phyloP scores from a whole-genome alignment of 2,113 vertebrate genomes.

The Onychostoma macrolepis region DNA sequence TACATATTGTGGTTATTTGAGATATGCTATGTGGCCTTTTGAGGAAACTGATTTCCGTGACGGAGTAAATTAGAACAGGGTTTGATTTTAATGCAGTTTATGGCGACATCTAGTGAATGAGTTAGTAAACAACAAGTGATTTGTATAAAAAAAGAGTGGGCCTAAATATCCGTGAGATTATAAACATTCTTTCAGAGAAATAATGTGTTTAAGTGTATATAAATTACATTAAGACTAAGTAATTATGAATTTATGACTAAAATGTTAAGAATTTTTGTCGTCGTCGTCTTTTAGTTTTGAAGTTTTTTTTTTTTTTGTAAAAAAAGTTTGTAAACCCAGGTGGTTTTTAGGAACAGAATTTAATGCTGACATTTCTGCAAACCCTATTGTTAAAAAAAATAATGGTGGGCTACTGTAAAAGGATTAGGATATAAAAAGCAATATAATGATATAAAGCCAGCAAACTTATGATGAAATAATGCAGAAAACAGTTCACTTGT shows the following conservation, averaged over 20 bases:
- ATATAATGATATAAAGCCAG: background rate
- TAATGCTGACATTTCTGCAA: background rate
- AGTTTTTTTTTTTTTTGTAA: background rate
- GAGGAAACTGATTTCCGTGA: background rate
- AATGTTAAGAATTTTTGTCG: too few species aligned
- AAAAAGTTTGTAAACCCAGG: background rate
- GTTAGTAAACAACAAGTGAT: background rate
- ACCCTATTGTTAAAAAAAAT: background rate
- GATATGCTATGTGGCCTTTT: background rate
- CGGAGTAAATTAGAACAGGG: background rate
- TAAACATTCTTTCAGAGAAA: background rate
- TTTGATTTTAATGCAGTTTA: background rate
- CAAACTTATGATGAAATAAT: background rate
- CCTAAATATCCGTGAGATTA: background rate
- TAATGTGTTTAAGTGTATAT: background rate
- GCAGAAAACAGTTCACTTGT: background rate
- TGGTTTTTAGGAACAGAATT: background rate
- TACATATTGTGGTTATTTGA: background rate
- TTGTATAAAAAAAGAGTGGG: background rate
- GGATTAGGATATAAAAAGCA: background rate
- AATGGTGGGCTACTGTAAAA: background rate
- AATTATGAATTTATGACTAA: too few species aligned
- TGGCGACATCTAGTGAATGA: constrained; percentile 15
- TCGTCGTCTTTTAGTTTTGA: background rate
- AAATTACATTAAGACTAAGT: background rate